These are phyloP conservation scores for Zaprionus davidi DNA, from an alignment of 1,140 invertebrate genomes.

Conservation along the genomic window DNA sequence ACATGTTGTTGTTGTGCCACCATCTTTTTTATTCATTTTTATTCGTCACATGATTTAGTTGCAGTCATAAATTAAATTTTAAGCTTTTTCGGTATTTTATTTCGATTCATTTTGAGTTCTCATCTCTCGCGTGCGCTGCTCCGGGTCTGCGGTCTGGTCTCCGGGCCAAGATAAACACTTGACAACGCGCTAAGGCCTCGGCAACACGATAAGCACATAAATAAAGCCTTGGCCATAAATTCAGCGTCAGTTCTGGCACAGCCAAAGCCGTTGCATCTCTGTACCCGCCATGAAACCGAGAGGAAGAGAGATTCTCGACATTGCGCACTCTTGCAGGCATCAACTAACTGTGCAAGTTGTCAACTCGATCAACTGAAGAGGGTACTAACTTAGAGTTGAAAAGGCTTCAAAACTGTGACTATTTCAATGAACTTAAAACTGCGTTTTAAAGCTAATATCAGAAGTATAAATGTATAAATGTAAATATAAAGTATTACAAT, in stretches of 20 bases:
- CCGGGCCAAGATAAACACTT: constrained; percentile 75
- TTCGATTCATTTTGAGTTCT: constrained; percentile 35
- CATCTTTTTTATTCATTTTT: constrained; percentile 42
- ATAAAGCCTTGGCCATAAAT: constrained; percentile 72
- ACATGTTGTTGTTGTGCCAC: constrained; percentile 29
- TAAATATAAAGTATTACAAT: too few species aligned
- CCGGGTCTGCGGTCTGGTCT: constrained; percentile 25
- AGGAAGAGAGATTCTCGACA: neutral
- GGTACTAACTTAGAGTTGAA: constrained; percentile 9
- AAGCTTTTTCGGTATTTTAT: constrained; percentile 79
- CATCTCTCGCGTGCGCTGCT: constrained; percentile 3
- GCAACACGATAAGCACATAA: constrained; percentile 75
- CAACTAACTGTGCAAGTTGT: constrained; percentile 25
- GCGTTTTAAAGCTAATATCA: too few species aligned
- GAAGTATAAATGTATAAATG: too few species aligned
- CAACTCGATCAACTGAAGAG: constrained; percentile 25
- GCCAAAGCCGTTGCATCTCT: constrained; percentile 50
- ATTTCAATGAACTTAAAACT: too few species aligned
- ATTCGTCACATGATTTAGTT: constrained; percentile 76
- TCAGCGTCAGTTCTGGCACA: constrained; percentile 73
- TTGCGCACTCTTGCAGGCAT: neutral
- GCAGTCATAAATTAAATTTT: constrained; percentile 79
- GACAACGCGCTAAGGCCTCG: constrained; percentile 79
- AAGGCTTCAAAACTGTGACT: too few species aligned
- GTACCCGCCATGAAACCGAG: neutral